Evolutionary conservation across 1,140 invertebrate genomes (phyloP).

Genomic region (Drosophila pseudoananassae): DNA sequence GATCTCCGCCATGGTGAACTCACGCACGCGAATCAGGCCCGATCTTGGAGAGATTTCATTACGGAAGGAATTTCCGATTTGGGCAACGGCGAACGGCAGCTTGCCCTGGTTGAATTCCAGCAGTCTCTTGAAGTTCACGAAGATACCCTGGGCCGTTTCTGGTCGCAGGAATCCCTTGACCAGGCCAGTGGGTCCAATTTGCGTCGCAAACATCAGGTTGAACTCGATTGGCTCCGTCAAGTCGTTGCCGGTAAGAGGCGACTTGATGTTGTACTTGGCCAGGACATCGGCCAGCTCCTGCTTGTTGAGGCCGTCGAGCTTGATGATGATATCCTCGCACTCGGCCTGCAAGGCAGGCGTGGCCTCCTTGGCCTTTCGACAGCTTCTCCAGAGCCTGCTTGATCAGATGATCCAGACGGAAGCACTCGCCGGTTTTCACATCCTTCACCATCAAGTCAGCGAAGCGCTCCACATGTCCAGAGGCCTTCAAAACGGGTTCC

Average conservation of each 20-base stretch:
- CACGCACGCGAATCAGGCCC: conserved; percentile 96
- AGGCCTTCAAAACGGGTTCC: conserved; percentile 97
- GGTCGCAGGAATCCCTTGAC: conserved; percentile 97
- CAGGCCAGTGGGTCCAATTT: conserved; percentile 97
- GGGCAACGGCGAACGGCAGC: conserved; percentile 98
- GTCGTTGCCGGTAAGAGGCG: conserved; percentile 97
- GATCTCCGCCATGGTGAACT: conserved; percentile 99
- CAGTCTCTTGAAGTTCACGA: conserved; percentile 97
- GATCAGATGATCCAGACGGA: conserved; percentile 98
- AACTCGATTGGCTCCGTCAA: conserved; percentile 98
- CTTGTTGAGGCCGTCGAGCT: conserved; percentile 94
- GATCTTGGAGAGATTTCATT: conserved; percentile 99
- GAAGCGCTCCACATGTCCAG: conserved; percentile 99
- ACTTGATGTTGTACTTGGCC: conserved; percentile 96
- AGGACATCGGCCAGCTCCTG: conserved; percentile 94
- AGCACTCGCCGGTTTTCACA: conserved; percentile 97
- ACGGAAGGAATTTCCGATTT: conserved; percentile 97
- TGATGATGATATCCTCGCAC: conserved; percentile 92
- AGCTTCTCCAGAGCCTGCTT: conserved; percentile 97
- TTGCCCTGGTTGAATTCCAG: conserved; percentile 98
- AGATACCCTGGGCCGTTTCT: conserved; percentile 99
- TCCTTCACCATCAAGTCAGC: conserved; percentile 99
- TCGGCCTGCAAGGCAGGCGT: conserved; percentile 89
- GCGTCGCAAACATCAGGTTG: conserved; percentile 99
- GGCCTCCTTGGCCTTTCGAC: conserved; percentile 92